These are phyloP conservation scores for Bostrychus sinensis DNA, from an alignment of 2,113 vertebrate genomes.

Conservation along the genomic window DNA sequence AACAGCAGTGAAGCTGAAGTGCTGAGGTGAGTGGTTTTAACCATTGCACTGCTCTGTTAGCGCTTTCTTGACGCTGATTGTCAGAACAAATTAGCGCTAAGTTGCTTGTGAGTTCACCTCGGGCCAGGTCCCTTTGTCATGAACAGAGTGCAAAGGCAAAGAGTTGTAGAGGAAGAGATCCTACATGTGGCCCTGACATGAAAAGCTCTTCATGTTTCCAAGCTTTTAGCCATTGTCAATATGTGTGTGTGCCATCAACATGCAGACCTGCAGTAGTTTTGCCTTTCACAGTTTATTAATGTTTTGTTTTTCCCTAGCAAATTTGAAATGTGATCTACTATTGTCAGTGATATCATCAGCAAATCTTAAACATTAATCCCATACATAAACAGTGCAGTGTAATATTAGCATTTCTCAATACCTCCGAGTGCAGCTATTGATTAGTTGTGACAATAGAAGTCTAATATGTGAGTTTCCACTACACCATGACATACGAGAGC, in stretches of 20 bases:
- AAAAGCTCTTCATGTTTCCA: slow-evolving; percentile 23
- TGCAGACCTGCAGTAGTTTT: slow-evolving; percentile 2
- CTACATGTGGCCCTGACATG: slow-evolving; percentile 39
- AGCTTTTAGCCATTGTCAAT: slow-evolving; percentile 5
- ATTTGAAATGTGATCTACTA: slow-evolving; percentile 1
- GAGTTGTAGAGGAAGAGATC: slow-evolving; percentile 16
- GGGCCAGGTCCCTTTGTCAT: slow-evolving; percentile 59
- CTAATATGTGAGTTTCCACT: not conserved
- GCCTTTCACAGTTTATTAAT: slow-evolving; percentile 1
- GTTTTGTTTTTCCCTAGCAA: not conserved
- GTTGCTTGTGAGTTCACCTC: slow-evolving; percentile 54
- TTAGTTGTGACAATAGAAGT: not conserved
- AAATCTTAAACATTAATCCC: not conserved
- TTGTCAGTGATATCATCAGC: not conserved
- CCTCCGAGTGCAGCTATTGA: not conserved
- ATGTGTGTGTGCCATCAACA: not conserved
- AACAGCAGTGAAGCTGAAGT: slow-evolving; percentile 36
- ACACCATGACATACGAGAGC: not conserved
- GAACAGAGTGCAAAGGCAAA: slow-evolving; percentile 12
- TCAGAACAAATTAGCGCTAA: slow-evolving; percentile 61
- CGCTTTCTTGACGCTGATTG: slow-evolving; percentile 61
- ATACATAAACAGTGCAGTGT: slow-evolving; percentile 11
- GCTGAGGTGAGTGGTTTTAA: slow-evolving; percentile 53
- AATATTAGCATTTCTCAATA: not conserved
- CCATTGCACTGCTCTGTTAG: slow-evolving; percentile 55